Evolutionary conservation across 2,797 vertebrate genomes (phyloP).

Genomic region (Scarus forsteni): DNA sequence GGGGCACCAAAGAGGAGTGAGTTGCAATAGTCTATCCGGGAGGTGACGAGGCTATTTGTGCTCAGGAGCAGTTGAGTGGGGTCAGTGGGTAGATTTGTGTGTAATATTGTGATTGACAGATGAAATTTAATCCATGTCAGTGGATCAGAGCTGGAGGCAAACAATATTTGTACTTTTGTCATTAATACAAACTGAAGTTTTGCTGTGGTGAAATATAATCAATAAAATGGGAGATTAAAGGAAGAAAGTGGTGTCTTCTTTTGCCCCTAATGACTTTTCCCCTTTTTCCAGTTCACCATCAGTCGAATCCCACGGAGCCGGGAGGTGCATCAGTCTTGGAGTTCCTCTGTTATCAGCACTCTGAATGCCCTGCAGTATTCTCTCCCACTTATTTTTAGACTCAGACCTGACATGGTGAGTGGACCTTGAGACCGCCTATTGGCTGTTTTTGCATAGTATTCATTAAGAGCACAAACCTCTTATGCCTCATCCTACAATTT

Average conservation of each 20-base stretch:
- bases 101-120: no score
- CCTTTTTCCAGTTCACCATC: slow-evolving; percentile 85
- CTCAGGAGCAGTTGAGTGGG: no score
- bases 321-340: slow-evolving; percentile 93
- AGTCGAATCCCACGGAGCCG: slow-evolving; percentile 91
- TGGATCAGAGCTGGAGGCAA: neutral
- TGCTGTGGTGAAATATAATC: neutral
- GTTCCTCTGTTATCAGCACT: slow-evolving; percentile 87
- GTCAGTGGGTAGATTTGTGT: no score
- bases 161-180: neutral
- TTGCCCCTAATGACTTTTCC: neutral
- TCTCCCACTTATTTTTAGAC: slow-evolving; percentile 85
- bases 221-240: neutral
- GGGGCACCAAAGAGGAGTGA: no score
- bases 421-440: neutral
- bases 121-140: neutral
- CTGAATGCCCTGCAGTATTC: slow-evolving; percentile 83
- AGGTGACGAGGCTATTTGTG: no score
- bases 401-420: slow-evolving; percentile 94
- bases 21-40: no score
- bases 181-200: neutral
- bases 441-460: neutral
- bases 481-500: neutral
- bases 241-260: no score
- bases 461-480: neutral